Base-by-base conservation (phyloP, 2,113 vertebrate genomes). In the Caranx ignobilis region DNA sequence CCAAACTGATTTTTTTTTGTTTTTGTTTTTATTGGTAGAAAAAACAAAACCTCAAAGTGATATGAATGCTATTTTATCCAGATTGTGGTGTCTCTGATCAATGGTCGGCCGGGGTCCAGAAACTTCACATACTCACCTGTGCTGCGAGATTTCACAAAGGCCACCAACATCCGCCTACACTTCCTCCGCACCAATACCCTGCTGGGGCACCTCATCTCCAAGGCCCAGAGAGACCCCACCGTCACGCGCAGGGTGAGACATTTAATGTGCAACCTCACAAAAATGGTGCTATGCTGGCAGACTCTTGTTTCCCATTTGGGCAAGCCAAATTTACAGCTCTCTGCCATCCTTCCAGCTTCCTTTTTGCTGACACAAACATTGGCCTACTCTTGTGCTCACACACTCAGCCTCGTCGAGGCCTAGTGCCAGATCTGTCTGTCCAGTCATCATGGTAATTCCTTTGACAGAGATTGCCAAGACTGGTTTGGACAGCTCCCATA, bases 121-220 rank as follows among this genome's bases (percentile, higher is more conserved):
- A 96, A 96, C 89, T 97, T 97, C 88, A 96, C 95, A 47, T 95
- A 96, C 52, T 97, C 97, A 0, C 88, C 95, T 0, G 86, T 90
- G 34, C 92, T 99, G 83, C 93, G 71, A 78, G 95, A 97, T 35
- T 98, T 99, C 91, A 99, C 97, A 13, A 96, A 95, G 80, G 97
- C 97, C 54, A 98, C 97, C 54, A 96, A 97, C 85, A 96, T 98
- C 64, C 96, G 97, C 35, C 92, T 99, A 69, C 94, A 67, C 70
- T 97, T 99, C 84, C 96, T 98, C 9, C 94, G 95, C 78, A 98
- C 97, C 52, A 97, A 92, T 82, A 98, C 96, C 0, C 94, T 99
- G 21, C 94, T 97, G n/a, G 97, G 97, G 48, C 97, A 99, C 81
- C 94, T 98, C 76, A 97, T 97, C 83, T 96, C 96, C 43, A 98